Evolutionary conservation across 2,888 invertebrate genomes (phyloP), one percentile per base, ranked within the genome.

Genomic region (Arctia plantaginis): DNA sequence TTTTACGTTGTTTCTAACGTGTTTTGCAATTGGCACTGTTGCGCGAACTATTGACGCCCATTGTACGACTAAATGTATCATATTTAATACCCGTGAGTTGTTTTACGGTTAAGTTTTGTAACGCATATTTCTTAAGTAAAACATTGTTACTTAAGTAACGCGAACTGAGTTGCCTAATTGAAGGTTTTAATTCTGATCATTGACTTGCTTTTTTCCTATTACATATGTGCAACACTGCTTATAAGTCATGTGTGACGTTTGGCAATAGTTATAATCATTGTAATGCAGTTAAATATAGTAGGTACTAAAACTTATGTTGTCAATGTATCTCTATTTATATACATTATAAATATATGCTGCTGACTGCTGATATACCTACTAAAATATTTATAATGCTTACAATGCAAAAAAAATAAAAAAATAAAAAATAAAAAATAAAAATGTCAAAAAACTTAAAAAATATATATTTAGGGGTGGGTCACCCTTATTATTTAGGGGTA

Each of bases 21-120:
- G 76, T 85, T 83, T 83, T 83, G 76, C 82, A 86, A 85, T 80
- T 82, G 68, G 75, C 82, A 20, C 33, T 66, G 76, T 80, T 84
- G 77, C 71, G 78, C 80, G 73, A 18, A 79, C 74, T 83, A 82
- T 80, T 79, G 82, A 83, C 77, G 82, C 78, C 83, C 84, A 86
- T 87, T 86, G 85, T 86, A 75, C 77, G 66, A 71, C 74, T 78
- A 78, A 77, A 85, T 82, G 79, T 82, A 83, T 87, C 77, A 86
- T 78, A 41, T 84, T 80, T 79, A 83, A 80, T 77, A 81, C 69
- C 70, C 73, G 73, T 75, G 75, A 47, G 78, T 77, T 84, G 79
- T 73, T 82, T 81, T 83, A 75, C 74, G 81, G 80, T 85, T 80
- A 72, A 69, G 77, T 86, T 85, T 85, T 79, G 80, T 80, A 86